phyloP scores from a whole-genome alignment of 2,113 vertebrate species.

The Eleginops maclovinus region DNA sequence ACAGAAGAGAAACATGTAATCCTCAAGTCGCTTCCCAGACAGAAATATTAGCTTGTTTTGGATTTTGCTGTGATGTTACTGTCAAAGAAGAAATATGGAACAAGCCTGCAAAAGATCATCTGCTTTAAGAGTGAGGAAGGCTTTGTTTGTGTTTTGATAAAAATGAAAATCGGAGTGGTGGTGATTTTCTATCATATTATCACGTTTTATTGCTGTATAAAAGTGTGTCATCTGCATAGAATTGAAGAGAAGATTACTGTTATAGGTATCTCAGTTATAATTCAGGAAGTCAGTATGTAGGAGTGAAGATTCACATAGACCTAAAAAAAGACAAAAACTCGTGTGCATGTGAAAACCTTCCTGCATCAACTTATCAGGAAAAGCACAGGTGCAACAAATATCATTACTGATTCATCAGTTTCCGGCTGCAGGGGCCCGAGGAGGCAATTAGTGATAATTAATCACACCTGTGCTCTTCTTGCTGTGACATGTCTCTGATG shows the following conservation, averaged over 20 bases:
- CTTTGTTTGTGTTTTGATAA: background rate
- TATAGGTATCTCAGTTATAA: background rate
- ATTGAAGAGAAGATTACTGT: background rate
- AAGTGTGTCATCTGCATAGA: conserved; percentile 13
- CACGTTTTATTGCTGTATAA: background rate
- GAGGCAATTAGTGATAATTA: conserved; percentile 1
- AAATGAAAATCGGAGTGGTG: background rate
- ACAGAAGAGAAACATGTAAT: conserved; percentile 34
- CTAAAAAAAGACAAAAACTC: background rate
- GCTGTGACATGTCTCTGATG: no score
- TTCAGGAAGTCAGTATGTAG: background rate
- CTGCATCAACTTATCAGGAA: background rate
- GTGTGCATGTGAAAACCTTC: background rate
- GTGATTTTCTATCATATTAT: background rate
- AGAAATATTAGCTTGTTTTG: conserved; percentile 38
- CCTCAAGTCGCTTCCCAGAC: conserved; percentile 39
- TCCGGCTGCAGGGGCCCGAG: background rate
- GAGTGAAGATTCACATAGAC: background rate
- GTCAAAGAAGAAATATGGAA: conserved; percentile 18
- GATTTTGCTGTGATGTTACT: conserved; percentile 13
- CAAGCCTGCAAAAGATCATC: background rate
- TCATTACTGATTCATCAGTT: background rate
- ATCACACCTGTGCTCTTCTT: background rate
- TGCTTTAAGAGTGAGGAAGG: background rate
- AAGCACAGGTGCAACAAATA: conserved; percentile 4